Evolutionary conservation across 2,888 invertebrate genomes (phyloP).

Genomic region (Brachypterus glaber): DNA sequence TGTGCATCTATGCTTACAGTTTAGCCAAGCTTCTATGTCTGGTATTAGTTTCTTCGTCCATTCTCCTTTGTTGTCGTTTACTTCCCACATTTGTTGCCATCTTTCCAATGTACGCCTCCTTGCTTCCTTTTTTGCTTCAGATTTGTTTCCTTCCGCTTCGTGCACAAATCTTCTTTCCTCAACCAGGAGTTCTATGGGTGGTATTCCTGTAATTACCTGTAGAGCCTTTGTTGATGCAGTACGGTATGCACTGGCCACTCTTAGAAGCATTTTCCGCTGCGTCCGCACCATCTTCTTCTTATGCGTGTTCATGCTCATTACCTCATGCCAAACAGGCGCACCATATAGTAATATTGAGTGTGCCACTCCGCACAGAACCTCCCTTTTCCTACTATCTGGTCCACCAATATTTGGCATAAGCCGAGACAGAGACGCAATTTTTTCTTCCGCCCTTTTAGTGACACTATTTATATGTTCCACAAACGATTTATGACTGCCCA

Average conservation of each 20-base stretch:
- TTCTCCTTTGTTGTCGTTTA: too few relatives aligned
- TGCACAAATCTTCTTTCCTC: conserved; percentile 1
- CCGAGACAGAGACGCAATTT: background rate
- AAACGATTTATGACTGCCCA: conserved; percentile 8
- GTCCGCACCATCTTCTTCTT: conserved; percentile 6
- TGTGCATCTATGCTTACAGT: too few relatives aligned
- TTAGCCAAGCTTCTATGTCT: conserved; percentile 9
- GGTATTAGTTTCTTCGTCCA: conserved; percentile 11
- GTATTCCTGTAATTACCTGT: too few relatives aligned
- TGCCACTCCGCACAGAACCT: conserved; percentile 8
- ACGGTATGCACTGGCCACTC: too few relatives aligned
- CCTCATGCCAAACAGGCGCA: conserved; percentile 15
- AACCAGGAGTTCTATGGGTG: conserved; percentile 13
- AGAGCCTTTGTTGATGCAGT: too few relatives aligned
- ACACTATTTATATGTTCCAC: conserved; percentile 6
- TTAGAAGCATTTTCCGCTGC: conserved; percentile 11
- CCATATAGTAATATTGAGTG: conserved; percentile 17
- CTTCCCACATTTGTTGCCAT: too few relatives aligned
- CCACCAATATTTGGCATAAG: conserved; percentile 10
- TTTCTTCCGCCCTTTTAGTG: conserved; percentile 7
- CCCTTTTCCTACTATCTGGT: conserved; percentile 9
- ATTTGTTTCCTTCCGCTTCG: background rate
- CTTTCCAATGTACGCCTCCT: conserved; percentile 2
- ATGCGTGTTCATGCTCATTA: conserved; percentile 8
- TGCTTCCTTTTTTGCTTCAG: background rate